Evolutionary conservation across 2,888 invertebrate genomes (phyloP).

Genomic region (Cetonia aurata): DNA sequence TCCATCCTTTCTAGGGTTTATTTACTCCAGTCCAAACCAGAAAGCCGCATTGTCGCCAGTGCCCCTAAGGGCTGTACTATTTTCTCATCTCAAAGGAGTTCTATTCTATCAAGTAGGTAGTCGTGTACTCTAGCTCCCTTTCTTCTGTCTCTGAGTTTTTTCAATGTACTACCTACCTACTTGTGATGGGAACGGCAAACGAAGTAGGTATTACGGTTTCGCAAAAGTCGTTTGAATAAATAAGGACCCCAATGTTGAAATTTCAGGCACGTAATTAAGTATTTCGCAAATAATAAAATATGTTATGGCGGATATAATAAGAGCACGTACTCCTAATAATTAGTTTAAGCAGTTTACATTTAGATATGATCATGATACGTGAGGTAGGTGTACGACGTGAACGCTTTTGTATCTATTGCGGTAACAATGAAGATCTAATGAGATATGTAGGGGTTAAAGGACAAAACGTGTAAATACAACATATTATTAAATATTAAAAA

Average conservation of each 20-base stretch:
- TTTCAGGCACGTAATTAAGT: constrained; percentile 6
- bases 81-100: background rate
- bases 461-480: background rate
- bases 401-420: background rate
- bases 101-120: background rate
- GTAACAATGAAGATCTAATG: background rate
- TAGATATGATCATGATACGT: constrained; percentile 28
- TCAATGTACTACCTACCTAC: background rate
- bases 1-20: background rate
- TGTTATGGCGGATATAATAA: background rate
- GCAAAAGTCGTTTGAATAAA: no score
- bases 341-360: constrained; percentile 5
- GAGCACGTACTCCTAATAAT: constrained; percentile 16
- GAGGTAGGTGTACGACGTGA: constrained; percentile 1
- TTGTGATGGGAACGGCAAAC: background rate
- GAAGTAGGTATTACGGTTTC: background rate
- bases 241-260: background rate
- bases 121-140: background rate
- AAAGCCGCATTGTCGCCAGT: constrained; percentile 19
- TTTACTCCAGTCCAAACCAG: constrained; percentile 29
- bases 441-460: background rate
- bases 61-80: background rate
- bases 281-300: constrained; percentile 11
- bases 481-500: background rate
- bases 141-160: background rate